Conservation (phyloP, 2,113 vertebrate species). For the Monarcha castaneiventris region DNA sequence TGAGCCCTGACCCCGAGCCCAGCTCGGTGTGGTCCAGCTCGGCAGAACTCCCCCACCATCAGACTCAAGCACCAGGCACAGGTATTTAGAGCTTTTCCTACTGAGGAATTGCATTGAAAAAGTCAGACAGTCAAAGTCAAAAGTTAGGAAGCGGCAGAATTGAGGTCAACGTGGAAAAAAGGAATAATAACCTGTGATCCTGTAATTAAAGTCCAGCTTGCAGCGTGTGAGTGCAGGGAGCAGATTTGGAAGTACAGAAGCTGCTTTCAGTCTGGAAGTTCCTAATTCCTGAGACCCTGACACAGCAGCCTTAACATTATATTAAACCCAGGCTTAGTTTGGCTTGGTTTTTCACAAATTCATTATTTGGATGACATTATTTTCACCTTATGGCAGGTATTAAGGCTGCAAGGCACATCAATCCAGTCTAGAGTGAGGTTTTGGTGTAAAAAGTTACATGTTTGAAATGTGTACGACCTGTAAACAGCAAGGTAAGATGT, state of each 20-base stretch:
- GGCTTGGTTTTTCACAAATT: background rate
- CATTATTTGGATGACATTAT: background rate
- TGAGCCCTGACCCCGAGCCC: background rate
- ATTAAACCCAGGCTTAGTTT: background rate
- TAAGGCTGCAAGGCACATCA: background rate
- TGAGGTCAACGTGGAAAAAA: background rate
- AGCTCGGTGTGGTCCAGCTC: background rate
- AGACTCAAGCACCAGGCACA: background rate
- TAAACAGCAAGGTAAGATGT: background rate
- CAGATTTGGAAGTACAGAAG: background rate
- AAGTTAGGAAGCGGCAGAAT: background rate
- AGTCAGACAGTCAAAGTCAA: background rate
- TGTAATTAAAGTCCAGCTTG: slow-evolving; percentile 24
- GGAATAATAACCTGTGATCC: background rate
- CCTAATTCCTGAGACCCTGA: slow-evolving; percentile 4
- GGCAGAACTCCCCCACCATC: background rate
- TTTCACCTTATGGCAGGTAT: background rate
- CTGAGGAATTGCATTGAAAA: background rate
- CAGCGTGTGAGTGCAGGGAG: background rate
- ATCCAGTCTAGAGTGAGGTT: background rate
- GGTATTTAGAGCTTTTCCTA: background rate
- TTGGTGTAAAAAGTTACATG: background rate
- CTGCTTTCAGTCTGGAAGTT: background rate
- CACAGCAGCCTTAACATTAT: background rate
- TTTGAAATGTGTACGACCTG: background rate